Evolutionary conservation across 1,140 invertebrate species (phyloP).

Genomic region (Carcinoscorpius rotundicauda): DNA sequence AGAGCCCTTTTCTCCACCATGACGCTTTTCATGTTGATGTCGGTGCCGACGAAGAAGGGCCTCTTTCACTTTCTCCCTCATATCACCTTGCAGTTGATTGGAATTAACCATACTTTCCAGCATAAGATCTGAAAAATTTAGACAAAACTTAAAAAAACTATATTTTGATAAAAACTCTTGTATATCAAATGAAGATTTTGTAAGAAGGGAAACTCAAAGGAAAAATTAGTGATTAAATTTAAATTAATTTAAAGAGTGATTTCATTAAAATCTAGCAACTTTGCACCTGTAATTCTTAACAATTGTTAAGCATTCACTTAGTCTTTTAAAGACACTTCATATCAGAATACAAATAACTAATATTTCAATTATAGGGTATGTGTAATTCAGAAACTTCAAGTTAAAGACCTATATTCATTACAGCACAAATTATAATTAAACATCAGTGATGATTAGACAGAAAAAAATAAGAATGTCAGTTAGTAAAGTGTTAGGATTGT

Average conservation of each 20-base stretch:
- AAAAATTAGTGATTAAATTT: too few species aligned
- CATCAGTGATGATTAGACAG: too few species aligned
- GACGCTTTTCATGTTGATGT: conserved; percentile 77
- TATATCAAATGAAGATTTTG: neutral
- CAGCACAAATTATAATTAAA: too few species aligned
- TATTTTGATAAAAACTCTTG: neutral
- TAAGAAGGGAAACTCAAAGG: neutral
- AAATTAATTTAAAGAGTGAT: neutral
- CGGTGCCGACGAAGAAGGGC: conserved; percentile 78
- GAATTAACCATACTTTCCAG: conserved; percentile 82
- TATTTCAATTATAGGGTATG: too few species aligned
- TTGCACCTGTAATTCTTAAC: neutral
- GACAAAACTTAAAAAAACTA: conserved; percentile 3
- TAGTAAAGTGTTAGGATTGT: too few species aligned
- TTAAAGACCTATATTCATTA: too few species aligned
- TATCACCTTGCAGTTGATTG: conserved; percentile 55
- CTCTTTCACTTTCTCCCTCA: conserved; percentile 70
- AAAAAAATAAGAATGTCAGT: too few species aligned
- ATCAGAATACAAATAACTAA: too few species aligned
- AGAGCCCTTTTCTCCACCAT: conserved; percentile 46
- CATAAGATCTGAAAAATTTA: conserved; percentile 52
- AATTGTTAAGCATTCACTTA: too few species aligned
- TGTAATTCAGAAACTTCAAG: too few species aligned
- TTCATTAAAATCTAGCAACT: neutral
- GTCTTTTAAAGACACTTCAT: too few species aligned